A percentile compares a stretch with the other conserved stretches of the same genome.
Conservation (phyloP, 2,113 vertebrate species). For the Fregata magnificens region DNA sequence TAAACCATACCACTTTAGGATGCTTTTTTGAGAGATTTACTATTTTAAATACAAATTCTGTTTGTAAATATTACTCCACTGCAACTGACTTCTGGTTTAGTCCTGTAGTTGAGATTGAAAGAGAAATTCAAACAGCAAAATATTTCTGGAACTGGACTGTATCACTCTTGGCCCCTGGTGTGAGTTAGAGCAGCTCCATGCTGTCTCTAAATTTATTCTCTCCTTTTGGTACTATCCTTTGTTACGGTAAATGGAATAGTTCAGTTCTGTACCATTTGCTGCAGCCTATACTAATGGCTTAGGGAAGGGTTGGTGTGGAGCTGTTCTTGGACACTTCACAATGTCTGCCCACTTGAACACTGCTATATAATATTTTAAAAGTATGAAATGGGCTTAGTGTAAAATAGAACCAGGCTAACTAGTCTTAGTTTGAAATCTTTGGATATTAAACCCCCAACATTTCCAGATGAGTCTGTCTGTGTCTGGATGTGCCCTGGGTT, state of each 20-base stretch:
- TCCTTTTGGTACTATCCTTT: neutral
- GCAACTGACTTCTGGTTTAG: neutral
- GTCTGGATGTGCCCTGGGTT: neutral
- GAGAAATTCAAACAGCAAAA: neutral
- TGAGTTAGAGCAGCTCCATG: neutral
- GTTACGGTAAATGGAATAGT: neutral
- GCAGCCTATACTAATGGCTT: neutral
- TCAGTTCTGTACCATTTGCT: neutral
- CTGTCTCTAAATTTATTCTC: neutral
- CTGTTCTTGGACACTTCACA: neutral
- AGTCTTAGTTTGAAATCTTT: neutral
- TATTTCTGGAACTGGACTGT: neutral
- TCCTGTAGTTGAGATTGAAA: neutral
- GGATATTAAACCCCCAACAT: neutral
- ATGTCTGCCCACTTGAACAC: neutral
- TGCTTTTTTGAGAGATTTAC: neutral
- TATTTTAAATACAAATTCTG: neutral
- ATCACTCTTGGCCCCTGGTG: neutral
- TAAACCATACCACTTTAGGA: too few relatives aligned
- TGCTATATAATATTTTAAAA: neutral
- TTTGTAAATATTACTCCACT: neutral
- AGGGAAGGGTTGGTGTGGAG: neutral
- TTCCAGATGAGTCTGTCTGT: neutral
- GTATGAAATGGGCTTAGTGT: neutral
- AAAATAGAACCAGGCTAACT: neutral